Evolutionary conservation across 2,113 vertebrate genomes (phyloP).

Genomic region (Leptobrachium leishanense): DNA sequence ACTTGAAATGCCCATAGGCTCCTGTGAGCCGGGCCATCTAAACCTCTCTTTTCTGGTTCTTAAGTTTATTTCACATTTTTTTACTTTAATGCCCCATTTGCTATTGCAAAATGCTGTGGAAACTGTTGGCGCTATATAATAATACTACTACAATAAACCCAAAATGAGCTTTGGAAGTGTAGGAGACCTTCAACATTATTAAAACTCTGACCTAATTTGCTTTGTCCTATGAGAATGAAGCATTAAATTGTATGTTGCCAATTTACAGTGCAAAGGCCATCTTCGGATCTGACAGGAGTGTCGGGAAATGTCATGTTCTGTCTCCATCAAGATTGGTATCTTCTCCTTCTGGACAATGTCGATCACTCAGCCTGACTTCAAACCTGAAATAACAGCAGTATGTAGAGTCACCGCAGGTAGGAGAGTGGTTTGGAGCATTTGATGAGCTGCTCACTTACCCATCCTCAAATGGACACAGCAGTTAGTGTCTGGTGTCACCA

Average conservation of each 20-base stretch:
- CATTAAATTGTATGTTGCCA: background rate
- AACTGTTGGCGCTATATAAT: too few relatives aligned
- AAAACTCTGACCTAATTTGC: background rate
- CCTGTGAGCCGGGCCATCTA: too few relatives aligned
- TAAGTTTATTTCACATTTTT: too few relatives aligned
- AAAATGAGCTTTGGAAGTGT: too few relatives aligned
- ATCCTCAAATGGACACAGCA: background rate
- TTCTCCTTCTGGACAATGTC: background rate
- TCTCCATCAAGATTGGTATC: background rate
- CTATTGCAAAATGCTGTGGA: too few relatives aligned
- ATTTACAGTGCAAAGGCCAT: background rate
- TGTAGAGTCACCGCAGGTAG: background rate
- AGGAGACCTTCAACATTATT: too few relatives aligned
- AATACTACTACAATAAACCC: too few relatives aligned
- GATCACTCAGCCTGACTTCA: background rate
- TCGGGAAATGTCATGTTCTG: background rate
- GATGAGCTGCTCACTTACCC: background rate
- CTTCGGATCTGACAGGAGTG: background rate
- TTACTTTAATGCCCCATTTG: too few relatives aligned
- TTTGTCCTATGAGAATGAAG: background rate
- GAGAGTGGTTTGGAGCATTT: background rate
- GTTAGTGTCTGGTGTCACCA: background rate
- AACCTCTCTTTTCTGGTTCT: too few relatives aligned
- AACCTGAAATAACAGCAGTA: background rate
- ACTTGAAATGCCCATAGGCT: too few relatives aligned